Evolutionary conservation across 2,888 invertebrate genomes (phyloP), one percentile per base, ranked within the genome.

Genomic region (Metopia argyrocephala): DNA sequence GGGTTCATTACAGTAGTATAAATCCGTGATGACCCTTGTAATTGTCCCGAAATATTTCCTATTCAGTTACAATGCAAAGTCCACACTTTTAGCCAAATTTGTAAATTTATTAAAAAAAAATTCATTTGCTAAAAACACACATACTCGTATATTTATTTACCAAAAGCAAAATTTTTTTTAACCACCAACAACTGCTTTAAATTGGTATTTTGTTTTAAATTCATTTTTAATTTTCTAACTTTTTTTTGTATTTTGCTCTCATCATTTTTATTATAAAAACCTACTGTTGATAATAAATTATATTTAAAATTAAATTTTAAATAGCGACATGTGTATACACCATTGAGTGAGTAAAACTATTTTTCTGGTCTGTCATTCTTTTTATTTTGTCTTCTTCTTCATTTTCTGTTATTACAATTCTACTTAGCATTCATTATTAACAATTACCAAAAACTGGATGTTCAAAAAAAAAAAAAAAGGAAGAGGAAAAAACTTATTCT

Each of bases 351-450:
- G 20, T 31, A 2, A 15, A 38, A 38, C 12, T 38, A 38, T 38
- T 38, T 38, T 38, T 38, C 38, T 15, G 9, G 15, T 15, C 38
- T 15, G 38, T 38, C 9, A 38, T 38, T 38, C 12, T 12, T 38
- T 38, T 38, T 38, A n/a, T n/a, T n/a, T 4, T 12, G 21, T 52
- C 31, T 9, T 31, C 31, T 6, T 31, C 7, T 15, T 56, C 4
- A 4, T 45, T 27, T 54, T 38, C 20, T 9, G 27, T 6, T 48
- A 48, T 21, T 66, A 23, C n/a, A 64, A 31, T 46, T 56, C 46
- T 62, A 69, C 28, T 73, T 66, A 46, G 12, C 46, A 57, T 52
- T 66, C 71, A 54, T 68, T 78, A 56, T 73, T 73, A 73, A 78
- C 71, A 71, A 71, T 71, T 78, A 59, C 52, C 62, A 52, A 59